These are phyloP conservation scores for Microplitis deprimator DNA, from an alignment of 2,888 invertebrate genomes.

Conservation along the genomic window DNA sequence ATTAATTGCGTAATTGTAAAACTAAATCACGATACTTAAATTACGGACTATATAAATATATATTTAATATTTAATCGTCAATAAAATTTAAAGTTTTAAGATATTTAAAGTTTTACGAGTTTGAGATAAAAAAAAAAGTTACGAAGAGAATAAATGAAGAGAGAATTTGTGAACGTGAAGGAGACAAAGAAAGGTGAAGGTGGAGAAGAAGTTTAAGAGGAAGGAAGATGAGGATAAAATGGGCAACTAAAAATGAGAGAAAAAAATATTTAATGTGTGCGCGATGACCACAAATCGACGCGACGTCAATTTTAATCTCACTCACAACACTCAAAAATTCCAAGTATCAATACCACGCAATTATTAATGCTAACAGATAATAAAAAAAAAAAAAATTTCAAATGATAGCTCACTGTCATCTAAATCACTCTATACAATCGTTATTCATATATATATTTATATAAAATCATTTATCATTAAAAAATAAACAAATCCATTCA, in stretches of 20 bases:
- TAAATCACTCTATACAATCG: slow-evolving; percentile 51
- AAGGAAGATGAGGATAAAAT: slow-evolving; percentile 25
- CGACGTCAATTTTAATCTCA: slow-evolving; percentile 44
- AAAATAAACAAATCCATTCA: neutral
- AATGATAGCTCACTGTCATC: slow-evolving; percentile 45
- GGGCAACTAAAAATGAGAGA: slow-evolving; percentile 11
- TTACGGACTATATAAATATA: slow-evolving; percentile 24
- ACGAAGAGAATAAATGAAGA: neutral
- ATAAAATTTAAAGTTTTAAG: slow-evolving; percentile 48
- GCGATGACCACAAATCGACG: slow-evolving; percentile 38
- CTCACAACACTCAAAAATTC: slow-evolving; percentile 33
- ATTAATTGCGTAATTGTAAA: slow-evolving; percentile 52
- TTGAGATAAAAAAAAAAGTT: slow-evolving; percentile 16
- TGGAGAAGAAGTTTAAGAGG: neutral
- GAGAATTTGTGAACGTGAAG: slow-evolving; percentile 24
- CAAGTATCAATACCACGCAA: slow-evolving; percentile 51
- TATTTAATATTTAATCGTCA: slow-evolving; percentile 50
- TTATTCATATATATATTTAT: slow-evolving; percentile 49
- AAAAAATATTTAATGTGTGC: slow-evolving; percentile 24
- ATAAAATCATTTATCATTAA: slow-evolving; percentile 44
- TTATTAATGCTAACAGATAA: slow-evolving; percentile 43
- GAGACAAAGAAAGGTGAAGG: slow-evolving; percentile 19
- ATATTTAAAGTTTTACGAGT: slow-evolving; percentile 31
- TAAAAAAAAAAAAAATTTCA: slow-evolving; percentile 51
- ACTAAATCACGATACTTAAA: slow-evolving; percentile 43